phyloP scores from a whole-genome alignment of 2,797 vertebrate genomes.

The Phaenicophaeus curvirostris region DNA sequence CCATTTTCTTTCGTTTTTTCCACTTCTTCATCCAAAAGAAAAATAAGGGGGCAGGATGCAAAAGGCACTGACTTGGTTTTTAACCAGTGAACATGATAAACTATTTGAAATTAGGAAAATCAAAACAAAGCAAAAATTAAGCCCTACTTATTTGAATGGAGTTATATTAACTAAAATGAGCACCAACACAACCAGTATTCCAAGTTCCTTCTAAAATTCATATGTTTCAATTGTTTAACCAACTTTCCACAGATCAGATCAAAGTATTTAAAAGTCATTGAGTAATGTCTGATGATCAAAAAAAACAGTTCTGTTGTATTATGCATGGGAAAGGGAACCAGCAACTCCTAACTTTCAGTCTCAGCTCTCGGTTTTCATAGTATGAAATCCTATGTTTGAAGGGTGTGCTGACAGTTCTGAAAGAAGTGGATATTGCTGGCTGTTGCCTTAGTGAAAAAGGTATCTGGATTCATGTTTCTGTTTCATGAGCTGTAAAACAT shows the following conservation, averaged over 20 bases:
- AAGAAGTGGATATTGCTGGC: neutral
- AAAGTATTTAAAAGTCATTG: slow-evolving; percentile 2
- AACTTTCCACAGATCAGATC: neutral
- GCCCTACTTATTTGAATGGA: neutral
- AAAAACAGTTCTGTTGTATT: neutral
- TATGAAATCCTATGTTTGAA: neutral
- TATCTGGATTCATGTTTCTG: neutral
- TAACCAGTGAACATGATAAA: neutral
- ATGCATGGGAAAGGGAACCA: neutral
- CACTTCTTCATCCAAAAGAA: neutral
- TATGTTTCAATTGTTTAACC: neutral
- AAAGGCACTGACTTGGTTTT: neutral
- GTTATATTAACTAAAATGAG: neutral
- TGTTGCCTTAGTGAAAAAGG: neutral
- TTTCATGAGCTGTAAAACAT: neutral
- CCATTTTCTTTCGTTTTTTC: neutral
- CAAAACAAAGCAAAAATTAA: neutral
- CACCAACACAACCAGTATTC: neutral
- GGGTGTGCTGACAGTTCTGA: neutral
- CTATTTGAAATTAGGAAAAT: neutral
- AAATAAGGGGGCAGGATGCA: neutral
- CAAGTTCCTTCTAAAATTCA: too few relatives aligned
- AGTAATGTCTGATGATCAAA: too few relatives aligned
- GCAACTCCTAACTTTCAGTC: neutral
- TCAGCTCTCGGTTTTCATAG: neutral